Base-by-base conservation (phyloP, 2,113 vertebrate genomes). In the Arenaria interpres region DNA sequence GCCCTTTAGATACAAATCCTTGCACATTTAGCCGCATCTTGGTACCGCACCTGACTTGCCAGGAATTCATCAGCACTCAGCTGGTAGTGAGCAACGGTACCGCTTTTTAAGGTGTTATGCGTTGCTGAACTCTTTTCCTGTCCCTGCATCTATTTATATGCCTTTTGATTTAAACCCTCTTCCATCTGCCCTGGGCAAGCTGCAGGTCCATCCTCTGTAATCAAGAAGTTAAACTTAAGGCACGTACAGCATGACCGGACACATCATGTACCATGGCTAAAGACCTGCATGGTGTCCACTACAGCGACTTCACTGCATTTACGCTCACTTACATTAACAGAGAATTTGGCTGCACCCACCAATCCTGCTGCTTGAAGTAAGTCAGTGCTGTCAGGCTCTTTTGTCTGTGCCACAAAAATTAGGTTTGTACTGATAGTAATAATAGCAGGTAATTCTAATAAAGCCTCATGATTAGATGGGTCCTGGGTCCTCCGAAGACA, bases 171-270 rank as follows among this genome's bases (percentile, higher is more conserved):
- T 94, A 67, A 32, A 62, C 14, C 18, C 76, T 67, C 32, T 41
- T 73, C 43, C 67, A 59, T 39, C 67, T 59, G 46, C 57, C 64
- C 57, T 39, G 63, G 51, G 41, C 67, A 73, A 86, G 75, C 78
- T 84, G 37, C 46, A 46, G 51, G 57, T 51, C 64, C 27, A 19
- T 74, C 50, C 79, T 39, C 10, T 74, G 39, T 77, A 84, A 89
- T 87, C 63, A 81, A 67, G 62, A 77, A 90, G 37, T 90, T 96
- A 71, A 96, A 81, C 45, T 37, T 45, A 92, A 91, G 53, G 45
- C 78, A 90, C 54, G 12, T 41, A 73, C 48, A 41, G 28, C 71
- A 46, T 63, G 85, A 76, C 17, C 33, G 67, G 37, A 63, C 73
- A 43, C 27, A 46, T 53, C 27, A 4, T 8, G 53, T 89, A 48